Conservation (phyloP, 92 coral and sea anemone species). For the Parazoanthus darwini region DNA sequence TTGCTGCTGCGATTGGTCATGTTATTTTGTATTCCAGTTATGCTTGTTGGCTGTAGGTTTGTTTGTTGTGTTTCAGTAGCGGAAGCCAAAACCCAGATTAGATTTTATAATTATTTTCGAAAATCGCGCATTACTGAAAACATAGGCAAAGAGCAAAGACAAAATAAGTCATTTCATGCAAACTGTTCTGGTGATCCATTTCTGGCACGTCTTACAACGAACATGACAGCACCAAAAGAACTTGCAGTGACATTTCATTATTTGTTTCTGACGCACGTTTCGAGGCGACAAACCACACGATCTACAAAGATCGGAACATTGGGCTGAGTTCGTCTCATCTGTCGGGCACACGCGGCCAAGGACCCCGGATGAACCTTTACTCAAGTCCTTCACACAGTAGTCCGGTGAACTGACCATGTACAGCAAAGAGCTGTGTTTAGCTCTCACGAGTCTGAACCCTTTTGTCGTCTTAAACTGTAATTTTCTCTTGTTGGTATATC, state of each 20-base stretch:
- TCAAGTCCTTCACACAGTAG: slow-evolving; percentile 68
- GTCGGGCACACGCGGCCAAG: slow-evolving; percentile 76
- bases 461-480: slow-evolving; percentile 48
- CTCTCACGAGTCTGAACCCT: slow-evolving; percentile 47
- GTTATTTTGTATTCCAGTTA: no score
- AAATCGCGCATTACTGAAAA: no score
- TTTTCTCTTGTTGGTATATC: slow-evolving; percentile 10
- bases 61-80: no score
- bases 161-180: slow-evolving; percentile 27
- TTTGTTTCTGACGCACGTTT: slow-evolving; percentile 20
- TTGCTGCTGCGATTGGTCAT: no score
- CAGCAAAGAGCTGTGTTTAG: slow-evolving; percentile 60
- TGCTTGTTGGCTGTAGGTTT: no score
- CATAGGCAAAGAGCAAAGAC: no score
- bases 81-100: no score
- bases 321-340: slow-evolving; percentile 40
- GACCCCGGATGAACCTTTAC: slow-evolving; percentile 75
- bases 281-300: slow-evolving; percentile 54
- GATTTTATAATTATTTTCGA: no score
- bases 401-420: slow-evolving; percentile 80
- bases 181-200: slow-evolving; percentile 32
- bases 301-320: slow-evolving; percentile 67
- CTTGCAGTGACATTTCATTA: slow-evolving; percentile 73
- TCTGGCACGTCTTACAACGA: slow-evolving; percentile 60
- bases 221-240: slow-evolving; percentile 92